phyloP scores from a whole-genome alignment of 2,113 vertebrate genomes.

The Zosterops hypoxanthus region DNA sequence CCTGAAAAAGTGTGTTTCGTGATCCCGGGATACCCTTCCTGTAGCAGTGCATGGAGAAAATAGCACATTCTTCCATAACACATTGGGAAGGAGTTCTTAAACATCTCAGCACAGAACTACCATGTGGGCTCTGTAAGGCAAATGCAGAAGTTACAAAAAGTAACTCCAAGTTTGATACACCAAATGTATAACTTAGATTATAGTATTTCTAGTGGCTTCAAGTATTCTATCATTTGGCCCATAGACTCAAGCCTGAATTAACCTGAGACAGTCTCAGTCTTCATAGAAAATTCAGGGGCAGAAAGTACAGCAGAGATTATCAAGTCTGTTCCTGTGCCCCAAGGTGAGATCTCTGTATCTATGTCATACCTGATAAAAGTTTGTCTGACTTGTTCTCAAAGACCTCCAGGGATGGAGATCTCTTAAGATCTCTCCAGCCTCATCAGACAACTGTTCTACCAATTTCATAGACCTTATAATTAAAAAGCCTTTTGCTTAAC shows the following conservation, averaged over 20 bases:
- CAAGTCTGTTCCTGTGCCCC: neutral
- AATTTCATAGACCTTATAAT: slow-evolving; percentile 10
- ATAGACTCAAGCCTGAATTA: neutral
- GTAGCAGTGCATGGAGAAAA: neutral
- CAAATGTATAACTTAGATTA: neutral
- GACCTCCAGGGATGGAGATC: slow-evolving; percentile 17
- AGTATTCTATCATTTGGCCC: neutral
- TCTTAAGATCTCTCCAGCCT: slow-evolving; percentile 18
- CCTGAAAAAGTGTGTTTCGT: neutral
- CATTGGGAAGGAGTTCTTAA: neutral
- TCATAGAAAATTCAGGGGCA: neutral
- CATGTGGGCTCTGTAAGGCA: neutral
- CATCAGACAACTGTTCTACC: slow-evolving; percentile 19
- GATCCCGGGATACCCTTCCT: neutral
- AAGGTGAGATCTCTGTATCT: slow-evolving; percentile 20
- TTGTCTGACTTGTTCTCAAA: slow-evolving; percentile 26
- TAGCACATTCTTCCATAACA: neutral
- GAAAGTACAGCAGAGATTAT: neutral
- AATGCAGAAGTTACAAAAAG: neutral
- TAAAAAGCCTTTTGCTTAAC: neutral
- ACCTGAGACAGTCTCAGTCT: neutral
- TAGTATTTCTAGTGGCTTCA: neutral
- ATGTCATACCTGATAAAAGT: neutral
- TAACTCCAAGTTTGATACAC: neutral
- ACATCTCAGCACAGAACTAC: neutral